Evolutionary conservation across 1,140 invertebrate genomes (phyloP), one percentile per base, ranked within the genome.

Genomic region (Megalopta genalis): DNA sequence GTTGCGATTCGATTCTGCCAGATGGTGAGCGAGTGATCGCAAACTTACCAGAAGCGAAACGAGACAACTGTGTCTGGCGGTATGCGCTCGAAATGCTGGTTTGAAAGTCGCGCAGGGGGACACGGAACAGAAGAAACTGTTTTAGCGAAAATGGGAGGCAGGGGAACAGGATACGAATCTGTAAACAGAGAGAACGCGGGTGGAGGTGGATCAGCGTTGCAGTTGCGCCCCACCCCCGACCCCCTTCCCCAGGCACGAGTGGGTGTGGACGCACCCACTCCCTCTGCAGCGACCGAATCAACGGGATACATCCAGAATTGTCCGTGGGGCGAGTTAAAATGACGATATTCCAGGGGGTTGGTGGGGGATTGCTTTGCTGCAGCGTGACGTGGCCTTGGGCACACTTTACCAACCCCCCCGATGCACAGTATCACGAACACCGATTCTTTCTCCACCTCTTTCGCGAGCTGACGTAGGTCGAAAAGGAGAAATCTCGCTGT

Each of bases 311-410:
- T 77, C 66, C 73, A 81, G 79, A 75, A 77, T 65, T 69, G 54
- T 66, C 54, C 72, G 72, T 63, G 59, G 73, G 46, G 65, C 18
- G 72, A 75, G 72, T 76, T 54, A 39, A 80, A 80, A 80, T 49
- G 78, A 75, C 72, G 57, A 76, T 75, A 60, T 62, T 57, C 21
- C n/a, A 37, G 32, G 14, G 70, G 72, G 25, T 46, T 46, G 54
- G 46, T 59, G 39, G 57, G 54, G 57, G 68, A 27, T 52, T 12
- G 69, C 21, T 80, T 80, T 80, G 62, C 83, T 81, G 83, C 77
- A 85, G 72, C 73, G 52, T 85, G 52, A 81, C 81, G 77, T 85
- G 81, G 69, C 81, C 83, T 85, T 85, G 83, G 67, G n/a, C 27
- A 46, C 76, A 73, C 62, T 75, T n/a, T 84, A 57, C 59, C 21